A percentile compares a stretch with the other conserved stretches of the same genome.
Conservation (phyloP, 2,888 invertebrate species). For the Margaritifera margaritifera region DNA sequence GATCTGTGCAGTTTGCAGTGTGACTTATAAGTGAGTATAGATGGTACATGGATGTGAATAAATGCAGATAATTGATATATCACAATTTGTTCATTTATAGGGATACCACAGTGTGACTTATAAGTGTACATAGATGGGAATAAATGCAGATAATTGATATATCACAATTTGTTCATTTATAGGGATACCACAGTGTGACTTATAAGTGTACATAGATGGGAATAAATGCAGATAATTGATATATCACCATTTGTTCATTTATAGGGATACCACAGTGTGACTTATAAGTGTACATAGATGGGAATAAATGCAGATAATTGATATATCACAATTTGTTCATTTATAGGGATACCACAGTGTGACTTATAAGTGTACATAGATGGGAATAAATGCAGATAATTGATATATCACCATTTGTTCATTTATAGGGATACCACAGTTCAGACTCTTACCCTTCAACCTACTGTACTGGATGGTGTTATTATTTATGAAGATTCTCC, state of each 20-base stretch:
- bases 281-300: too few species aligned
- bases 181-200: conserved; percentile 97
- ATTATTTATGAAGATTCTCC: conserved; percentile 96
- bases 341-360: conserved; percentile 83
- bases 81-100: conserved; percentile 69
- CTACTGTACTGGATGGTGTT: conserved; percentile 90
- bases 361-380: not conserved
- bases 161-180: conserved; percentile 5
- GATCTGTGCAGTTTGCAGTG: too few species aligned
- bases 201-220: too few species aligned
- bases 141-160: not conserved
- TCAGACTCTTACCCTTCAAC: conserved; percentile 91
- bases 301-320: not conserved
- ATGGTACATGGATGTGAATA: not conserved
- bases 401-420: not conserved
- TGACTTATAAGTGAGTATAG: too few species aligned
- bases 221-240: not conserved
- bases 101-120: conserved; percentile 98
- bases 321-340: not conserved
- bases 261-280: conserved; percentile 94
- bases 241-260: conserved; percentile 2
- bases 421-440: conserved; percentile 89
- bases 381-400: not conserved
- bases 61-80: not conserved
- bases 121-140: not conserved